Evolutionary conservation across 92 coral and sea anemone genomes (phyloP).

Genomic region (Diadumene lineata): DNA sequence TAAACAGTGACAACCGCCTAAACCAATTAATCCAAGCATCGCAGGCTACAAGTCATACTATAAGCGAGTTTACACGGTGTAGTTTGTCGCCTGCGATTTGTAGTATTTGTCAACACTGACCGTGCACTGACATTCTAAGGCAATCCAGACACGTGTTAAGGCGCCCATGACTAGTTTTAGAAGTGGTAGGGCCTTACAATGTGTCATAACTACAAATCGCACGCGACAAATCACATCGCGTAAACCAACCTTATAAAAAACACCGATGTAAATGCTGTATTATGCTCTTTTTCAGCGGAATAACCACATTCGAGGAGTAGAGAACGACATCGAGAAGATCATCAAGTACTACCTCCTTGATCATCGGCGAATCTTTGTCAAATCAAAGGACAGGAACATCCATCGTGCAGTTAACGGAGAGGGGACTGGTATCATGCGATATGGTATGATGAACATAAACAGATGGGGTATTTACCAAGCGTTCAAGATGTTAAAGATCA

Average conservation of each 20-base stretch:
- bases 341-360: slow-evolving; percentile 79
- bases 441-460: slow-evolving; percentile 80
- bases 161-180: no score
- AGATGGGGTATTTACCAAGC: slow-evolving; percentile 97
- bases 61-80: no score
- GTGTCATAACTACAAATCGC: no score
- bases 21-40: no score
- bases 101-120: no score
- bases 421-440: slow-evolving; percentile 63
- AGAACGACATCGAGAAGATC: slow-evolving; percentile 74
- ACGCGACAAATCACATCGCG: neutral
- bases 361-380: slow-evolving; percentile 94
- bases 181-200: no score
- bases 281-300: slow-evolving; percentile 51
- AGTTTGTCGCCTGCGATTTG: no score
- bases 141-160: no score
- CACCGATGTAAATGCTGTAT: neutral
- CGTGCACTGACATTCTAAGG: no score
- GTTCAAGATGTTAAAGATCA: slow-evolving; percentile 68
- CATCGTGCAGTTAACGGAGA: slow-evolving; percentile 66
- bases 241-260: neutral
- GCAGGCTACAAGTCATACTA: no score
- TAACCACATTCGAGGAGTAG: slow-evolving; percentile 53
- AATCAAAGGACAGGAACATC: slow-evolving; percentile 61
- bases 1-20: no score